Conservation (phyloP, 2,888 invertebrate genomes). For the Stenolophus ochropezus region DNA sequence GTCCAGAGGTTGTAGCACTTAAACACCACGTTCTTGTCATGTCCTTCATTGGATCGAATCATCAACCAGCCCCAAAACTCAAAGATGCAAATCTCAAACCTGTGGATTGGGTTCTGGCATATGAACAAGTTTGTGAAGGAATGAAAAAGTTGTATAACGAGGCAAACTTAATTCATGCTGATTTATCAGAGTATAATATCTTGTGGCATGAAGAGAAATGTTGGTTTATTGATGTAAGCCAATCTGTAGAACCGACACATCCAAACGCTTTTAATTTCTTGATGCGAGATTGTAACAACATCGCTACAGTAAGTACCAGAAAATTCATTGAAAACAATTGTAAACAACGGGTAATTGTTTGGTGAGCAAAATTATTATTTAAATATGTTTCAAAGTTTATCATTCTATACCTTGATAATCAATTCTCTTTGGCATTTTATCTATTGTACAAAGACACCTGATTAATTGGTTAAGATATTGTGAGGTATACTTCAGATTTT, state of each 20-base stretch:
- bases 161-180: slow-evolving; percentile 93
- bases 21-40: slow-evolving; percentile 92
- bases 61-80: slow-evolving; percentile 85
- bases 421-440: no score
- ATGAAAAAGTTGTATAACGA: slow-evolving; percentile 89
- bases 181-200: slow-evolving; percentile 95
- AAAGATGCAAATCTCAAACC: slow-evolving; percentile 82
- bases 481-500: no score
- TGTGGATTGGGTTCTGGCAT: slow-evolving; percentile 77
- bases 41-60: slow-evolving; percentile 91
- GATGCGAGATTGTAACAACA: slow-evolving; percentile 90
- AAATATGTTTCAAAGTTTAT: no score
- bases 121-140: slow-evolving; percentile 79
- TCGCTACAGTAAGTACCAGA: slow-evolving; percentile 87
- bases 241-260: slow-evolving; percentile 94
- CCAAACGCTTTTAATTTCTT: slow-evolving; percentile 91
- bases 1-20: slow-evolving; percentile 87
- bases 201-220: slow-evolving; percentile 87
- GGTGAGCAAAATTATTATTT: no score
- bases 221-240: slow-evolving; percentile 95
- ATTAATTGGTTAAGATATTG: no score
- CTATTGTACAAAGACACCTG: no score
- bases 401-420: no score
- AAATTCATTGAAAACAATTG: no score
- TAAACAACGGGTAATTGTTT: no score